Base-by-base conservation (phyloP, 2,888 invertebrate genomes). In the Pristionchus fissidentatus region DNA sequence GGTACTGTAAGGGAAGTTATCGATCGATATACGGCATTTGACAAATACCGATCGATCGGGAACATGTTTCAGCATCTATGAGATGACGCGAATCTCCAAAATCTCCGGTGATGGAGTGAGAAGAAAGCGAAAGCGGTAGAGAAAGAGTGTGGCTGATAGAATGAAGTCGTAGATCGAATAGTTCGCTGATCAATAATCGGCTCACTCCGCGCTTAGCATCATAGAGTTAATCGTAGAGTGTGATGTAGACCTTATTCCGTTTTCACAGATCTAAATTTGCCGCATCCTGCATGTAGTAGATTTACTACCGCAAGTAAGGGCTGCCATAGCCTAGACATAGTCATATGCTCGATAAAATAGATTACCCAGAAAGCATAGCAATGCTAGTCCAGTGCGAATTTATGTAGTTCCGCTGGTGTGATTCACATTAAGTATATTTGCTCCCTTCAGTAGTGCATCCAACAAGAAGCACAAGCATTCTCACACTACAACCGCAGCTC, bases 101-200 rank as follows among this genome's bases (percentile, higher is more conserved):
- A 75, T 75, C 43, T 75, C 75, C 15, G 75, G 75, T 43, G 46
- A 75, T n/a, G 75, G 75, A 46, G 29, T 46, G 26, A 75, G 13
- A 26, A 43, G 75, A n/a, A 75, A 75, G 46, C 35, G 75, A 49
- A 75, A 75, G 26, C 75, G 75, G 75, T 75, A 75, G 49, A 75
- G n/a, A 66, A 41, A 22, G 38, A 66, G 66, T 41, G 5, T 66
- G 19, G 22, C 1, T 8, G 38, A 19, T 19, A 19, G 0, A n/a
- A n/a, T 29, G 32, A 38, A 22, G 66, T 38, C 22, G 38, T 22
- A 38, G 66, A 66, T 19, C 19, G 38, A 41, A n/a, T 29, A 15
- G 32, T 10, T 60, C 19, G 66, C 35, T 66, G 38, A n/a, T n/a
- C n/a, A n/a, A n/a, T n/a, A n/a, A n/a, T n/a, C n/a, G n/a, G n/a